Evolutionary conservation across 2,888 invertebrate genomes (phyloP).

Genomic region (Punctoribates punctum): DNA sequence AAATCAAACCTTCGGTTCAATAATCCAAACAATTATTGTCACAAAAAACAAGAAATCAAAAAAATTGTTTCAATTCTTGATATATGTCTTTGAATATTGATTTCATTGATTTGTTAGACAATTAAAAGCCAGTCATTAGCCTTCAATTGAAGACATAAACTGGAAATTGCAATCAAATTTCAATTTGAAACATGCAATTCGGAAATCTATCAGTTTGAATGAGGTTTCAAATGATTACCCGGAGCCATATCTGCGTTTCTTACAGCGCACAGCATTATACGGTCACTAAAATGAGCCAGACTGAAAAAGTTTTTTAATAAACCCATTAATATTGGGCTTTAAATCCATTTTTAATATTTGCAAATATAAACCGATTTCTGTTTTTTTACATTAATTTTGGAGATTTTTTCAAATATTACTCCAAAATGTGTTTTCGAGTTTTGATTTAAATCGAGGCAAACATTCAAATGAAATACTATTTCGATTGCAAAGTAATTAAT

Average conservation of each 20-base stretch:
- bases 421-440: not conserved
- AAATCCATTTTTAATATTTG: not conserved
- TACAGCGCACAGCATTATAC: slow-evolving; percentile 1
- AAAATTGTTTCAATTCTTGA: too few relatives aligned
- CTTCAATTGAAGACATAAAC: too few relatives aligned
- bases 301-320: too few relatives aligned
- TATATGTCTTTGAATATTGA: too few relatives aligned
- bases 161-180: not conserved
- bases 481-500: not conserved
- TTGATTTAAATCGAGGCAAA: not conserved
- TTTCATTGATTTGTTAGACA: too few relatives aligned
- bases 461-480: not conserved
- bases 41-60: too few relatives aligned
- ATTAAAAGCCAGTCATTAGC: too few relatives aligned
- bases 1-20: too few relatives aligned
- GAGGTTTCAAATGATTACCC: not conserved
- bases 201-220: not conserved
- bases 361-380: not conserved
- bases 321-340: not conserved
- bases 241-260: not conserved
- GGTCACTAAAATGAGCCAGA: too few relatives aligned
- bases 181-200: not conserved
- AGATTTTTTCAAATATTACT: not conserved
- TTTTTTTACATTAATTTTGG: not conserved
- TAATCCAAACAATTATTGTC: too few relatives aligned